Conservation (phyloP, 2,113 vertebrate species). For the Empidonax traillii region DNA sequence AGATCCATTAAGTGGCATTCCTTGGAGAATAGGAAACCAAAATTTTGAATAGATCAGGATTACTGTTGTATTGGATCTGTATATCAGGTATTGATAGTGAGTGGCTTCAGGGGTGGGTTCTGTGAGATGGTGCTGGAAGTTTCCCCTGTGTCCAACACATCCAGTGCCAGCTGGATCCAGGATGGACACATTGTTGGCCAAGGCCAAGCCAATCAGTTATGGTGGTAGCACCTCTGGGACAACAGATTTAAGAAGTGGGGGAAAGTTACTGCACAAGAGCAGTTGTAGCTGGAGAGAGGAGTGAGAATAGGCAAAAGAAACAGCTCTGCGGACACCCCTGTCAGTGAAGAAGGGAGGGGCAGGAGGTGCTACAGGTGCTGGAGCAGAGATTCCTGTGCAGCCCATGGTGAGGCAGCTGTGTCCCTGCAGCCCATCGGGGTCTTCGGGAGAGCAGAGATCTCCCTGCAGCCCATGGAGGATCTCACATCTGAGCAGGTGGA, state of each 20-base stretch:
- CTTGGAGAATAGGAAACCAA: neutral
- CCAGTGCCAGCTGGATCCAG: neutral
- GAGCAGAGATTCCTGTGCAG: neutral
- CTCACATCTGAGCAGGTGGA: neutral
- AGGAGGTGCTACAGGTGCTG: fast-evolving
- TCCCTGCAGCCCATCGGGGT: neutral
- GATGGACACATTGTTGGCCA: neutral
- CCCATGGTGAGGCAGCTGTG: neutral
- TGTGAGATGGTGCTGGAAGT: neutral
- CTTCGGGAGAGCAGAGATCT: fast-evolving
- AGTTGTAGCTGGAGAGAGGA: neutral
- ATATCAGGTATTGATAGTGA: neutral
- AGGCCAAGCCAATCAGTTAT: neutral
- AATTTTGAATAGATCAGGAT: neutral
- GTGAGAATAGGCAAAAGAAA: neutral
- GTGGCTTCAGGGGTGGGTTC: neutral
- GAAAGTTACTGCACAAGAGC: neutral
- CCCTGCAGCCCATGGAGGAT: neutral
- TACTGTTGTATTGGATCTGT: neutral
- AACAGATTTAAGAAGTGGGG: neutral
- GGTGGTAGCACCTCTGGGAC: neutral
- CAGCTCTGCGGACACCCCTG: neutral
- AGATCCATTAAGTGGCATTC: neutral
- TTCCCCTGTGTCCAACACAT: neutral
- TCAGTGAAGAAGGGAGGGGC: neutral